phyloP scores from a whole-genome alignment of 2,113 vertebrate genomes.

The Hirundichthys speculiger region DNA sequence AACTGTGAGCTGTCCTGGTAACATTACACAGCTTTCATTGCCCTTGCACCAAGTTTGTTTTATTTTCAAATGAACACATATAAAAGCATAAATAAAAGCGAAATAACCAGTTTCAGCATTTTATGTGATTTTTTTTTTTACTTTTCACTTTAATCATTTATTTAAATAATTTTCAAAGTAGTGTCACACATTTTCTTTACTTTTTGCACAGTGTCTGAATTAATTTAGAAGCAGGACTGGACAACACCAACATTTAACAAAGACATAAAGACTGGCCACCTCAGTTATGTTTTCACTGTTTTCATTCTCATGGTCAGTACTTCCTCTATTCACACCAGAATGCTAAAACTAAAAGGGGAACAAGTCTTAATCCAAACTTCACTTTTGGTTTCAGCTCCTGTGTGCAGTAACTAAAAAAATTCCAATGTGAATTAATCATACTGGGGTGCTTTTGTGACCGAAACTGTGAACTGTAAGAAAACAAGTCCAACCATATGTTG shows the following conservation, averaged over 20 bases:
- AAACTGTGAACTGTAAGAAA: neutral
- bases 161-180: too few relatives aligned
- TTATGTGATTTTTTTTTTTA: too few relatives aligned
- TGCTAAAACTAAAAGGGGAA: constrained; percentile 69
- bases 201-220: neutral
- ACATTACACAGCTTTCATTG: too few relatives aligned
- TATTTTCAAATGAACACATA: too few relatives aligned
- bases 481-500: neutral
- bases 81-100: too few relatives aligned
- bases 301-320: constrained; percentile 64
- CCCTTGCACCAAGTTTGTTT: too few relatives aligned
- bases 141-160: too few relatives aligned
- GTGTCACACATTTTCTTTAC: neutral
- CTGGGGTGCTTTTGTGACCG: neutral
- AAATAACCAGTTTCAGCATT: too few relatives aligned
- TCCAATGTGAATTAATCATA: constrained; percentile 25
- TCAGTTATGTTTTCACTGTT: constrained; percentile 47
- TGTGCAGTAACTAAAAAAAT: constrained; percentile 27
- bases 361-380: constrained; percentile 52
- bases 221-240: neutral
- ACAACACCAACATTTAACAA: constrained; percentile 10
- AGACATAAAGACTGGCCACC: constrained; percentile 13
- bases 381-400: constrained; percentile 68
- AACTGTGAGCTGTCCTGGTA: too few relatives aligned
- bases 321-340: constrained; percentile 66